A percentile compares a stretch with the other conserved stretches of the same genome.
Conservation (phyloP, 2,797 vertebrate species). For the Selene dorsalis region DNA sequence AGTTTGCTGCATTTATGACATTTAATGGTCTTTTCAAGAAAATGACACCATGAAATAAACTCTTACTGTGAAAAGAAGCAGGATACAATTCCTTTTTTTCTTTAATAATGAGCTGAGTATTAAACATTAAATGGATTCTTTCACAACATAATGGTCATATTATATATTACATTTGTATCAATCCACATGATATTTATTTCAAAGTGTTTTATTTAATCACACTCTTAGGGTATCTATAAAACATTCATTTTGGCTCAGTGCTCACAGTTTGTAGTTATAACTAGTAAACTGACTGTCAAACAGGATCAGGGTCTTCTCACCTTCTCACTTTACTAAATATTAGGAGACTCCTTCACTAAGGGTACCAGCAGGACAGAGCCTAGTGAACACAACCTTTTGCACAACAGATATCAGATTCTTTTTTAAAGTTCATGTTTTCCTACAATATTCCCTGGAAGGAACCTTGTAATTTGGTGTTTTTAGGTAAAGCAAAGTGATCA, state of each 20-base stretch:
- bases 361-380: neutral
- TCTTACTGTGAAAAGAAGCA: neutral
- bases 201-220: neutral
- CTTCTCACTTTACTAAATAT: slow-evolving; percentile 7
- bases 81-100: neutral
- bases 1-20: neutral
- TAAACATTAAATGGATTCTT: neutral
- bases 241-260: neutral
- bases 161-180: neutral
- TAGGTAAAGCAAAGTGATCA: too few relatives aligned
- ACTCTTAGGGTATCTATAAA: neutral
- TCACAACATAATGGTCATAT: neutral
- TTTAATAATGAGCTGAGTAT: neutral
- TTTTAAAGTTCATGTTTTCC: too few relatives aligned
- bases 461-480: too few relatives aligned
- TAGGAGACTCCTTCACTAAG: neutral
- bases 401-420: too few relatives aligned
- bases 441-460: too few relatives aligned
- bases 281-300: neutral
- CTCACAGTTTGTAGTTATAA: neutral
- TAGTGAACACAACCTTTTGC: neutral
- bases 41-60: neutral
- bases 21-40: neutral
- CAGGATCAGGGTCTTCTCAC: neutral
- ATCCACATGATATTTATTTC: neutral